Conservation (phyloP, 2,797 vertebrate species). For the Picus viridis region DNA sequence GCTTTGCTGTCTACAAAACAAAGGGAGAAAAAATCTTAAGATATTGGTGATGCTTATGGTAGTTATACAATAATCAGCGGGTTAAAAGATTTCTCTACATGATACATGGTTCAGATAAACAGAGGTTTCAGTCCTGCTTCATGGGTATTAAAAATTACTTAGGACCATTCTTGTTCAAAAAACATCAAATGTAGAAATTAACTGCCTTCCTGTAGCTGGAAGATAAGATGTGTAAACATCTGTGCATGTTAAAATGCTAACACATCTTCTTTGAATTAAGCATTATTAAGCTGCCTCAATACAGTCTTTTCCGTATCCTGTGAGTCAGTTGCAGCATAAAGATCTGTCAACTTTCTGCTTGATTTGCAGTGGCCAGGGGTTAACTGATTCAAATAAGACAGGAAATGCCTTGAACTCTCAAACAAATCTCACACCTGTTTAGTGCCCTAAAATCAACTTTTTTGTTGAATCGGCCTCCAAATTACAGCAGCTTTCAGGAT, state of each 20-base stretch:
- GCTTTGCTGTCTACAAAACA: background rate
- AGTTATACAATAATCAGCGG: background rate
- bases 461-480: background rate
- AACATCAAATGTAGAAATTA: background rate
- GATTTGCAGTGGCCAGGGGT: background rate
- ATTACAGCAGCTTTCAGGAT: background rate
- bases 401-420: background rate
- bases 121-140: background rate
- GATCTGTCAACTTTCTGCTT: background rate
- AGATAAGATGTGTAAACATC: background rate
- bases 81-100: background rate
- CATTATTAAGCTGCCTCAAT: background rate
- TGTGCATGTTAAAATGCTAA: background rate
- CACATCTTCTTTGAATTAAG: constrained; percentile 38
- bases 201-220: background rate
- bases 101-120: background rate
- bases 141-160: background rate
- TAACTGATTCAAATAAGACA: background rate
- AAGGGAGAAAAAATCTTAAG: background rate
- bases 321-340: background rate
- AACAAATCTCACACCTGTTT: background rate
- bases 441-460: background rate
- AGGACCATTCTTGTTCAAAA: background rate
- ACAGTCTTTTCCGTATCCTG: background rate
- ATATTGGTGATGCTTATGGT: background rate